Conservation (phyloP, 2,113 vertebrate species). For the Nerophis ophidion region DNA sequence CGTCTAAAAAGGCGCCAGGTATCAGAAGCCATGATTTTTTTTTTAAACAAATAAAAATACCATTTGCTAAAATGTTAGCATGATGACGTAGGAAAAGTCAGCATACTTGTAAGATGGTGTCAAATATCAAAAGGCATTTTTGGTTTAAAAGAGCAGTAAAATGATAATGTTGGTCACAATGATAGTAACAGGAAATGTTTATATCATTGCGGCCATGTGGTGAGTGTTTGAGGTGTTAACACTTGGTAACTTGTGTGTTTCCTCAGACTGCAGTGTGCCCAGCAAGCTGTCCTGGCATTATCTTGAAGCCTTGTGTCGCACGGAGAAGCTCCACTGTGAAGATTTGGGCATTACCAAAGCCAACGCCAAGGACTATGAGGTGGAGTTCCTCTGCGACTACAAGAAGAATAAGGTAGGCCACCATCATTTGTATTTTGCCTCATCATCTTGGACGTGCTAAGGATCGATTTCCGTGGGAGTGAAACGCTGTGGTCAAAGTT, state of each 20-base stretch:
- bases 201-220: neutral
- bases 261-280: conserved; percentile 69
- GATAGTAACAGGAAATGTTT: too few relatives aligned
- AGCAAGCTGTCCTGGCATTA: conserved; percentile 74
- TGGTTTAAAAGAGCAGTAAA: too few relatives aligned
- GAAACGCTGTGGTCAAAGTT: neutral
- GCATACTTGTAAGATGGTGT: too few relatives aligned
- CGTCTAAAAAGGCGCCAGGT: too few relatives aligned
- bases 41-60: too few relatives aligned
- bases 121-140: too few relatives aligned
- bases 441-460: neutral
- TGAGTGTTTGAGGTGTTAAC: too few relatives aligned
- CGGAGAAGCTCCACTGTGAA: conserved; percentile 69
- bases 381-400: conserved; percentile 86
- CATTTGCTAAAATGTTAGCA: too few relatives aligned
- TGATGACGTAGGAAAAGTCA: too few relatives aligned
- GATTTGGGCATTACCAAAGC: conserved; percentile 70
- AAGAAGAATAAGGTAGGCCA: conserved; percentile 67
- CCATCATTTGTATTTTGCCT: neutral
- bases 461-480: too few relatives aligned
- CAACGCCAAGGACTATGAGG: conserved; percentile 79
- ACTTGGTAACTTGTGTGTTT: neutral
- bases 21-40: too few relatives aligned
- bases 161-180: too few relatives aligned
- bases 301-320: conserved; percentile 74